A percentile compares a stretch with the other conserved stretches of the same genome.
Evolutionary conservation across 2,113 vertebrate genomes (phyloP).

Genomic region (Oncorhynchus nerka): DNA sequence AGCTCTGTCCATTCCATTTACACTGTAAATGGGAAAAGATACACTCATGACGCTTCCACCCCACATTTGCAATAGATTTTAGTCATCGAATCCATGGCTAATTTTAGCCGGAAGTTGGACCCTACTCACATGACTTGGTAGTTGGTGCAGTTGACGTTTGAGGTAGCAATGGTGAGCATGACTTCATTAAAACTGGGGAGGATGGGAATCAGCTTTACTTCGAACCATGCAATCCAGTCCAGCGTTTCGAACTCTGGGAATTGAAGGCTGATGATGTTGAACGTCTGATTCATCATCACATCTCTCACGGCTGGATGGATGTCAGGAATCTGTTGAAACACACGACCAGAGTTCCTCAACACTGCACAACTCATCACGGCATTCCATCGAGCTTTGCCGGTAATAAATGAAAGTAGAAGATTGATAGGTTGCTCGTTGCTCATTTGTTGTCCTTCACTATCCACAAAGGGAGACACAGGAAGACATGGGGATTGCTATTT

Average conservation of each 20-base stretch:
- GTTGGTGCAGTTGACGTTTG: conserved; percentile 33
- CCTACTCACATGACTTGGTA: conserved; percentile 45
- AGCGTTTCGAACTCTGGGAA: no score
- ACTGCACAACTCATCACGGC: neutral
- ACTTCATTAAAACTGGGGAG: conserved; percentile 42
- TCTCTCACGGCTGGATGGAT: conserved; percentile 11
- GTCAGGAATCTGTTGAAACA: conserved; percentile 5
- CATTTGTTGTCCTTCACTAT: neutral
- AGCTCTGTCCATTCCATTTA: conserved; percentile 16
- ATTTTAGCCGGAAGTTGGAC: neutral
- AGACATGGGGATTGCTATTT: neutral
- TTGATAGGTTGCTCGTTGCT: neutral
- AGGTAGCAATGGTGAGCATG: conserved; percentile 32
- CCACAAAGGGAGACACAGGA: neutral
- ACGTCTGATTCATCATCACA: no score
- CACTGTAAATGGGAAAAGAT: conserved; percentile 9
- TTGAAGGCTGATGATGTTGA: no score
- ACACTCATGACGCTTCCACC: no score
- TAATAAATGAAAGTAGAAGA: neutral
- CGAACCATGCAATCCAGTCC: neutral
- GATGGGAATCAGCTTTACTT: conserved; percentile 32
- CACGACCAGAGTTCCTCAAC: neutral
- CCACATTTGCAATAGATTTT: no score
- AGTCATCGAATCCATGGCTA: no score
- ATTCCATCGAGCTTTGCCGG: neutral